Percentiles rank a stretch among this genome's conserved stretches.
Evolutionary conservation across 2,113 vertebrate genomes (phyloP).

Genomic region (Amazona guildingii): DNA sequence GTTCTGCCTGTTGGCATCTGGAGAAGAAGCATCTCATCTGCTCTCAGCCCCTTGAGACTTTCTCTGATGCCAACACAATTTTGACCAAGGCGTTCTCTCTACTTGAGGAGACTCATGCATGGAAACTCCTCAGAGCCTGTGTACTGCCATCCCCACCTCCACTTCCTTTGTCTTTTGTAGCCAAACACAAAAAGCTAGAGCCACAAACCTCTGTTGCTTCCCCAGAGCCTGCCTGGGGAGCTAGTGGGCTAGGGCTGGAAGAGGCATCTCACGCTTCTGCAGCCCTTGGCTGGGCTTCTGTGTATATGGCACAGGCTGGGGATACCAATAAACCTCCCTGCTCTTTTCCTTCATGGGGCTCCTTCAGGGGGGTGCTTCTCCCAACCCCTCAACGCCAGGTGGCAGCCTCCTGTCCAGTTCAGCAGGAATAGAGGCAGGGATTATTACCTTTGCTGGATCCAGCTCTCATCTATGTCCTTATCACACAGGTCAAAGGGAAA

Average conservation of each 20-base stretch:
- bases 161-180: not conserved
- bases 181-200: not conserved
- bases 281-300: not conserved
- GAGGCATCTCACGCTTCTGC: not conserved
- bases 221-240: not conserved
- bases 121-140: not conserved
- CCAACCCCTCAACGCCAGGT: fast-evolving
- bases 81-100: not conserved
- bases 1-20: not conserved
- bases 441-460: not conserved
- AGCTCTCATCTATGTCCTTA: not conserved
- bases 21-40: not conserved
- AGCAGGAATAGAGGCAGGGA: not conserved
- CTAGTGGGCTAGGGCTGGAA: not conserved
- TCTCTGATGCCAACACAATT: not conserved
- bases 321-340: not conserved
- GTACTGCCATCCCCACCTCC: not conserved
- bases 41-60: not conserved
- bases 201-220: not conserved
- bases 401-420: not conserved
- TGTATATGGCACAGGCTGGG: not conserved
- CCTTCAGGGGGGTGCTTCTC: not conserved
- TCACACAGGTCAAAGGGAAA: not conserved
- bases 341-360: not conserved
- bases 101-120: not conserved